Percentiles rank a stretch among this genome's conserved stretches.
phyloP scores from a whole-genome alignment of 2,113 vertebrate genomes.

The Turnix velox region DNA sequence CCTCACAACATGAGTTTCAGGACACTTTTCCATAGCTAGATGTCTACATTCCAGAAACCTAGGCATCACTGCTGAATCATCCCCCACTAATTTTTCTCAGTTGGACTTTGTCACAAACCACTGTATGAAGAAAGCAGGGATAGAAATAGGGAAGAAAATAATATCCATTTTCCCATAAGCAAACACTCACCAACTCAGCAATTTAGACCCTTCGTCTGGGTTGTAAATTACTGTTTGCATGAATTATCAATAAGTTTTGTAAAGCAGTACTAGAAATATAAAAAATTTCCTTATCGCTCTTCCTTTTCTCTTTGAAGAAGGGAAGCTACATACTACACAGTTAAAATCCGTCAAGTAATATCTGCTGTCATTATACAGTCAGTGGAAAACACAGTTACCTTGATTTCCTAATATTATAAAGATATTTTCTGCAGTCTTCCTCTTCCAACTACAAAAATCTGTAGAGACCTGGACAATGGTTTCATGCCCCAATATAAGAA shows the following conservation, averaged over 20 bases:
- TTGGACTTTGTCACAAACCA: not conserved
- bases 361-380: not conserved
- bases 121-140: not conserved
- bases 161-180: fast-evolving
- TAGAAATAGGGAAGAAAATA: not conserved
- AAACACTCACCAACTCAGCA: not conserved
- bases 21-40: not conserved
- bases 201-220: not conserved
- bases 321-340: fast-evolving
- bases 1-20: not conserved
- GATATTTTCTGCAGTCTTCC: not conserved
- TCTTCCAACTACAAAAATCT: not conserved
- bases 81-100: not conserved
- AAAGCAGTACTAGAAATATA: not conserved
- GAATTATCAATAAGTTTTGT: not conserved
- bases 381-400: not conserved
- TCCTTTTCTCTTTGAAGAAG: not conserved
- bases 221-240: not conserved
- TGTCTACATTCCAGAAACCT: not conserved
- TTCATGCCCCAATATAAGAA: not conserved
- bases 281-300: not conserved
- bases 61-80: fast-evolving
- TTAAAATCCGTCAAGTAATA: not conserved
- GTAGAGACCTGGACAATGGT: not conserved
- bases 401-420: not conserved